phyloP scores from a whole-genome alignment of 2,888 invertebrate genomes.

The Coenonympha arcania region DNA sequence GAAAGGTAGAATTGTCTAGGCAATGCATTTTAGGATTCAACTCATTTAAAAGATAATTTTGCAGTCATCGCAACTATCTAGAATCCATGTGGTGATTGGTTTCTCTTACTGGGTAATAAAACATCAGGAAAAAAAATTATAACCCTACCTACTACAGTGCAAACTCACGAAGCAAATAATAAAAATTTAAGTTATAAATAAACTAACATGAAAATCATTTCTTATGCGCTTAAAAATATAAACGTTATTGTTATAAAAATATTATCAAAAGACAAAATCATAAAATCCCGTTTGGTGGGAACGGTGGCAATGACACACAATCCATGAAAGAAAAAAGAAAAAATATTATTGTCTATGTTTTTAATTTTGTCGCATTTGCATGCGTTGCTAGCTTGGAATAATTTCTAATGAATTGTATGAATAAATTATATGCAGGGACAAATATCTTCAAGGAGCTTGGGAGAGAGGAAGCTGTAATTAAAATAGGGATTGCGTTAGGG shows the following conservation, averaged over 20 bases:
- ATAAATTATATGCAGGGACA: conserved; percentile 62
- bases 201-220: conserved; percentile 8
- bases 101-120: too few relatives aligned
- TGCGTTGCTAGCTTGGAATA: conserved; percentile 47
- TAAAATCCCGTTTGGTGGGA: conserved; percentile 56
- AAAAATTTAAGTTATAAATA: background rate
- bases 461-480: conserved; percentile 66
- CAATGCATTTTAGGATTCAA: too few relatives aligned
- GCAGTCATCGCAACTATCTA: too few relatives aligned
- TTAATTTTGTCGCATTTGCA: conserved; percentile 61
- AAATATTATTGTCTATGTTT: conserved; percentile 58
- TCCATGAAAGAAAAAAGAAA: conserved; percentile 36
- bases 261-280: conserved; percentile 32
- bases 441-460: conserved; percentile 59
- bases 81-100: too few relatives aligned
- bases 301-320: conserved; percentile 53
- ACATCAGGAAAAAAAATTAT: too few relatives aligned
- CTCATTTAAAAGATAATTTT: too few relatives aligned
- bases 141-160: background rate
- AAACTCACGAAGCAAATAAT: background rate
- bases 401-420: conserved; percentile 61
- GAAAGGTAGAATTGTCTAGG: too few relatives aligned
- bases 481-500: conserved; percentile 35
- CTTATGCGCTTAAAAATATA: conserved; percentile 10
- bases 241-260: conserved; percentile 16